Evolutionary conservation across 2,113 vertebrate species (phyloP), one percentile per base, ranked within the genome.

Genomic region (Chloropsis cyanopogon): DNA sequence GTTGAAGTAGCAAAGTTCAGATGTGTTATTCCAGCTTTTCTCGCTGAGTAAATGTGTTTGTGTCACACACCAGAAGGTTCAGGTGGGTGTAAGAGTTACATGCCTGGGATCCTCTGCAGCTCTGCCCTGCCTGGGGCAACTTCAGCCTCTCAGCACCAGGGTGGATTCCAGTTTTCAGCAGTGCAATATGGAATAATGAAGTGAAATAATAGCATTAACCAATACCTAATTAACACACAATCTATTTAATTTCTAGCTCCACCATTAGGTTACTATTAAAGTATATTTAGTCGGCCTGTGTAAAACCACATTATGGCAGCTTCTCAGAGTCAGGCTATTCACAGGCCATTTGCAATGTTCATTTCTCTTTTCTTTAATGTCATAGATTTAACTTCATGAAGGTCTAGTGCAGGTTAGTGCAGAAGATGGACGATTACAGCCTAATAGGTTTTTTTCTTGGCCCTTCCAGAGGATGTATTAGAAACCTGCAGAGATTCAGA

Each of bases 131-230:
- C 54, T 70, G 35, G 46, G 71, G 77, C 23, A 83, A 22, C 80
- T 88, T 88, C 88, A 90, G 41, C 46, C 37, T 65, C 54, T 71
- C 47, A 73, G 56, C 46, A 78, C 41, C 18, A 28, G 46, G 16
- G 41, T 26, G 21, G 59, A 68, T 77, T 82, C 85, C 76, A 71
- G 63, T 60, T 88, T 88, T 71, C 90, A 83, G 59, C 4, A 4
- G 11, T 56, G 53, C 52, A 92, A 93, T 79, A 83, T 56, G 65
- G 77, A 95, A 96, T 94, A 96, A 95, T 96, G 96, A 93, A 96
- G 96, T 95, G 96, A 96, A 96, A 97, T 96, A 97, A 97, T 84
- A 92, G 83, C 92, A 87, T 96, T 96, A 96, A 95, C 92, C 86
- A 95, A 96, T 95, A 97, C 88, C 86, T 92, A 96, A 96, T 97